phyloP scores from a whole-genome alignment of 2,888 invertebrate genomes.

The Drosophila rubida region DNA sequence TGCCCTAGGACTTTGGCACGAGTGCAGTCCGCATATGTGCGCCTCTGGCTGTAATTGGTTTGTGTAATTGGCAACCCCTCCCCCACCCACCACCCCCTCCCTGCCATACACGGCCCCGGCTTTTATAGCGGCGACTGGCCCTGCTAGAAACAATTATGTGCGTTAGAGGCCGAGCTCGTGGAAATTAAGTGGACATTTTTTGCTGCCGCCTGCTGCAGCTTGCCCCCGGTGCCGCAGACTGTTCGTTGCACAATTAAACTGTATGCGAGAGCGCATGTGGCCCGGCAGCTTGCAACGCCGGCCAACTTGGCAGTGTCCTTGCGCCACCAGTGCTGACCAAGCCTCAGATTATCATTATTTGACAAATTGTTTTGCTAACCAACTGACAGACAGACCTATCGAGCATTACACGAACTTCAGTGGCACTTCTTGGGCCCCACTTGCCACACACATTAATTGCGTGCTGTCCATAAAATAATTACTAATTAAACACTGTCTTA shows the following conservation, averaged over 20 bases:
- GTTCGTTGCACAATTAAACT: slow-evolving; percentile 64
- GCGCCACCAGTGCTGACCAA: slow-evolving; percentile 27
- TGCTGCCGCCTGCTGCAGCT: no score
- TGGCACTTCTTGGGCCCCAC: not conserved
- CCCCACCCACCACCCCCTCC: slow-evolving; percentile 26
- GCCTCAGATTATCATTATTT: slow-evolving; percentile 78
- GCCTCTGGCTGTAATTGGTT: slow-evolving; percentile 75
- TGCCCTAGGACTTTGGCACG: no score
- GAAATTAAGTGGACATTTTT: slow-evolving; percentile 75
- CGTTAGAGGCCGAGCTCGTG: slow-evolving; percentile 66
- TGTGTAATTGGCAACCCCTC: slow-evolving; percentile 79
- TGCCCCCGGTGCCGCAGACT: no score
- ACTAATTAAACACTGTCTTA: slow-evolving; percentile 6
- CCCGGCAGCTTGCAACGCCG: slow-evolving; percentile 29
- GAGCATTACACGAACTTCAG: not conserved
- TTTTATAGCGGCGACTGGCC: not conserved
- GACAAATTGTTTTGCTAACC: slow-evolving; percentile 67
- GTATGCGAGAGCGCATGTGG: slow-evolving; percentile 55
- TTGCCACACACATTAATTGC: slow-evolving; percentile 14
- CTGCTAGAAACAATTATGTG: slow-evolving; percentile 72
- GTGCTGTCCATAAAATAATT: not conserved
- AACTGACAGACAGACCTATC: slow-evolving; percentile 14
- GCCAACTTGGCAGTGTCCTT: slow-evolving; percentile 22
- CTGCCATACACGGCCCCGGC: not conserved
- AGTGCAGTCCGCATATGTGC: slow-evolving; percentile 74